Conservation (phyloP, 2,888 invertebrate species). For the Rhagium mordax region DNA sequence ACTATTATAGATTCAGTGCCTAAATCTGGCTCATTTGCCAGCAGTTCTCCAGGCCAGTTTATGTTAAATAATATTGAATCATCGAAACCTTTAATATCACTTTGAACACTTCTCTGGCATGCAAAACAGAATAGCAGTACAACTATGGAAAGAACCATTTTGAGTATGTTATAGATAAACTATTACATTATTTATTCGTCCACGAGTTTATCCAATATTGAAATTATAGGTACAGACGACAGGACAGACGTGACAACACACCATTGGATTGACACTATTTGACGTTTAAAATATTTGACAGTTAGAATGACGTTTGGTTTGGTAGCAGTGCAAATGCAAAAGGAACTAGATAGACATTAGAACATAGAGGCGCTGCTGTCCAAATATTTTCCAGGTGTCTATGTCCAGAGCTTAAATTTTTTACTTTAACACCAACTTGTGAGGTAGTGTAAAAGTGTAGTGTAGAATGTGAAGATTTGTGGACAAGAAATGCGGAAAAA, state of each 20-base stretch:
- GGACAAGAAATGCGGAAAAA: too few relatives aligned
- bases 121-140: background rate
- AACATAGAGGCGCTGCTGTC: background rate
- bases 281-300: background rate
- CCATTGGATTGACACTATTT: constrained; percentile 13
- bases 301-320: too few relatives aligned
- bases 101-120: constrained; percentile 36
- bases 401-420: too few relatives aligned
- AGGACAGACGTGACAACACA: constrained; percentile 24
- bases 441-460: too few relatives aligned
- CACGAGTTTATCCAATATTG: background rate
- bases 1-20: constrained; percentile 76
- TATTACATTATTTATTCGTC: constrained; percentile 21
- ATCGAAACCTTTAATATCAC: constrained; percentile 84
- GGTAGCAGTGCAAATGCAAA: background rate
- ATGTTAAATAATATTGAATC: constrained; percentile 86
- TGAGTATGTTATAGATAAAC: background rate
- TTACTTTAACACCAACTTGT: too few relatives aligned
- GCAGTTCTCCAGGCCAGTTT: constrained; percentile 79
- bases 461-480: too few relatives aligned
- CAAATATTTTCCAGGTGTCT: too few relatives aligned
- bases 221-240: constrained; percentile 7
- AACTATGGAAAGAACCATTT: background rate
- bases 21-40: constrained; percentile 66
- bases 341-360: background rate